phyloP scores from a whole-genome alignment of 2,888 invertebrate species.

The Malthinus seriepunctatus region DNA sequence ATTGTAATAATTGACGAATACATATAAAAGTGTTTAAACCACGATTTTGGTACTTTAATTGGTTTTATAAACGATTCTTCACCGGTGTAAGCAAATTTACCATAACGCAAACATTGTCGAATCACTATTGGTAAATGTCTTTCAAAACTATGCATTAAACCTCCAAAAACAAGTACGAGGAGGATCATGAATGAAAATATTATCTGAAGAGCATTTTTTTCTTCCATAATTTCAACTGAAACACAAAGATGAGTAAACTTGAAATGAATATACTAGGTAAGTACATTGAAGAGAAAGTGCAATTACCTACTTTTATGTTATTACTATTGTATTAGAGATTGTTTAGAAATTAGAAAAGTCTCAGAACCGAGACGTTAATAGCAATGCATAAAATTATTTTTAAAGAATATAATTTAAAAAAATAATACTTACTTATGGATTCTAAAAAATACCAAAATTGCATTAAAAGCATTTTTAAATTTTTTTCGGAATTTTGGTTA shows the following conservation, averaged over 20 bases:
- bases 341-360: not conserved
- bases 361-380: no score
- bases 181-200: conserved; percentile 41
- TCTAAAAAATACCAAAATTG: no score
- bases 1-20: conserved; percentile 60
- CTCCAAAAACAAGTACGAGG: conserved; percentile 59
- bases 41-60: conserved; percentile 75
- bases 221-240: conserved; percentile 15
- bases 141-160: conserved; percentile 68
- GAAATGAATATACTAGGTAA: not conserved
- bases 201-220: conserved; percentile 43
- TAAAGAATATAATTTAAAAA: no score
- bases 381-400: no score
- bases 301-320: no score
- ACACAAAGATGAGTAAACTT: not conserved
- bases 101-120: conserved; percentile 70
- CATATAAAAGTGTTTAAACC: conserved; percentile 81
- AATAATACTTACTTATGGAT: no score
- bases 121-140: conserved; percentile 67
- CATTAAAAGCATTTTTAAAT: no score
- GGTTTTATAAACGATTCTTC: conserved; percentile 49
- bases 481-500: no score
- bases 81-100: conserved; percentile 69
- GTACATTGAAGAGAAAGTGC: no score
- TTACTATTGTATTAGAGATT: no score